A percentile compares a stretch with the other conserved stretches of the same genome.
Conservation (phyloP, 2,888 invertebrate genomes). For the Dicycla oo region DNA sequence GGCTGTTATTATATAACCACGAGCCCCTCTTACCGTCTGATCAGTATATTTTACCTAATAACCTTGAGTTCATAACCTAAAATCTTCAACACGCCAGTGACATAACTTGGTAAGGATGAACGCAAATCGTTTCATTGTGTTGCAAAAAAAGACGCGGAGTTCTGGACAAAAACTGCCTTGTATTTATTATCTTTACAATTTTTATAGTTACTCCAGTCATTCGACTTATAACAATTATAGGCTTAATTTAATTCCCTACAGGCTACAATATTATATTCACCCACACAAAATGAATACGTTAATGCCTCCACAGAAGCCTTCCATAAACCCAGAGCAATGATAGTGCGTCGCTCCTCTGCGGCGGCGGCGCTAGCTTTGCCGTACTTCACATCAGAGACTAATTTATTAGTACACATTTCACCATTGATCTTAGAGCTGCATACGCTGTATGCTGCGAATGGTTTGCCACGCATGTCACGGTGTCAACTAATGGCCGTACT, state of each 20-base stretch:
- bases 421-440: not conserved
- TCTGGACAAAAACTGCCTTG: not conserved
- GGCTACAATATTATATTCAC: not conserved
- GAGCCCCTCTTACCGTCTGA: no score
- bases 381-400: constrained; percentile 86
- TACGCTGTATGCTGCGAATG: not conserved
- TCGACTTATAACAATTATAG: not conserved
- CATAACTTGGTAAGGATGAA: not conserved
- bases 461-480: not conserved
- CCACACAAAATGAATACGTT: constrained; percentile 74
- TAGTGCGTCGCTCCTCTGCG: constrained; percentile 70
- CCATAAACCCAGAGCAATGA: constrained; percentile 74
- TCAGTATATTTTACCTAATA: not conserved
- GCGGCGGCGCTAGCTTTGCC: constrained; percentile 64
- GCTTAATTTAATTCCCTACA: not conserved
- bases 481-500: no score
- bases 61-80: not conserved
- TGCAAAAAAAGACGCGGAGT: not conserved
- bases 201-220: no score
- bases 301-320: constrained; percentile 72
- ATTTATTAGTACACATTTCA: constrained; percentile 67
- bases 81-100: not conserved
- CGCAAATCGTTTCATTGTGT: not conserved
- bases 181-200: not conserved
- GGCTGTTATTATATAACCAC: no score